Evolutionary conservation across 2,888 invertebrate genomes (phyloP).

Genomic region (Tryphoninae sp.): DNA sequence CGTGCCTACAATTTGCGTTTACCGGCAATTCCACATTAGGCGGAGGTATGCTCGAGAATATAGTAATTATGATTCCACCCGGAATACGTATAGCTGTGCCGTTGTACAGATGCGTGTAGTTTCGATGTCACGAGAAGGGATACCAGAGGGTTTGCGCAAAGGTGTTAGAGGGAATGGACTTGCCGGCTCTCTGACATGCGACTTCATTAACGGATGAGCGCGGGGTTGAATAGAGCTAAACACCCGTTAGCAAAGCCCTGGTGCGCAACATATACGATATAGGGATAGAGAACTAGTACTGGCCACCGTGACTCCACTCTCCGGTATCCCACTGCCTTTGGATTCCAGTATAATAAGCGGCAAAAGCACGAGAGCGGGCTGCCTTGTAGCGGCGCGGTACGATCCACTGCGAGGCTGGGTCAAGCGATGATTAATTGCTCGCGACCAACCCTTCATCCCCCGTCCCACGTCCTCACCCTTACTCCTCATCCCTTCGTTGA

Average conservation of each 20-base stretch:
- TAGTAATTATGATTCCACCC: conserved; percentile 78
- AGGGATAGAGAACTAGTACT: conserved; percentile 29
- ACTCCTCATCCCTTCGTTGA: conserved; percentile 42
- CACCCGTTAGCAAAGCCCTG: conserved; percentile 64
- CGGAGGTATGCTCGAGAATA: conserved; percentile 74
- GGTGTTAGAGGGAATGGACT: conserved; percentile 73
- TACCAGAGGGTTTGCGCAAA: neutral
- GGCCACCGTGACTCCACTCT: conserved; percentile 27
- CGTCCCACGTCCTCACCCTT: neutral
- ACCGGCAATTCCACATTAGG: conserved; percentile 67
- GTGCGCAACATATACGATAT: conserved; percentile 20
- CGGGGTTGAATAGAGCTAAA: conserved; percentile 74
- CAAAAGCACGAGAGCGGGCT: conserved; percentile 43
- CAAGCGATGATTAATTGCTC: conserved; percentile 76
- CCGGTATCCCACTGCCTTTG: conserved; percentile 30
- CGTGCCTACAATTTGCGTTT: conserved; percentile 66
- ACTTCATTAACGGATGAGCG: conserved; percentile 78
- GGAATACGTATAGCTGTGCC: conserved; percentile 57
- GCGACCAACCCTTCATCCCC: conserved; percentile 55
- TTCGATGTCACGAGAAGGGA: neutral
- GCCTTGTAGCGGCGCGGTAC: conserved; percentile 56
- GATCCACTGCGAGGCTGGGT: conserved; percentile 60
- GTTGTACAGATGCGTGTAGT: conserved; percentile 4
- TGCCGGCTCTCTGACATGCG: conserved; percentile 74
- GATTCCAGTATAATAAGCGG: conserved; percentile 52